Percentiles rank a stretch among this genome's conserved stretches.
Evolutionary conservation across 2,797 vertebrate species (phyloP).

Genomic region (Sebastes iracundus): DNA sequence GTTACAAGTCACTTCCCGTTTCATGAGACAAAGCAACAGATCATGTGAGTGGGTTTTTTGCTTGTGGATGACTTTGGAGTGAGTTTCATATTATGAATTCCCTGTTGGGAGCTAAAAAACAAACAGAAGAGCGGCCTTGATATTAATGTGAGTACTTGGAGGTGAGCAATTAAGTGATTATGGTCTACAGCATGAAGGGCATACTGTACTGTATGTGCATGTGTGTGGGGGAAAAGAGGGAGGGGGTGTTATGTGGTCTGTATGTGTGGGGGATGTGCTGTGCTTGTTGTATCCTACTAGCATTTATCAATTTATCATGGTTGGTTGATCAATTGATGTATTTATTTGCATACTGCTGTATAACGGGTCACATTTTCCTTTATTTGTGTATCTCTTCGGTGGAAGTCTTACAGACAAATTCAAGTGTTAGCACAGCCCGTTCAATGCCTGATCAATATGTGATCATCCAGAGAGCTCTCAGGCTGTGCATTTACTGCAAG

Average conservation of each 20-base stretch:
- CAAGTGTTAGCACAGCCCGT: slow-evolving; percentile 2
- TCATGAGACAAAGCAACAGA: slow-evolving; percentile 73
- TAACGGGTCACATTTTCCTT: not conserved
- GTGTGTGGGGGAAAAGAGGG: not conserved
- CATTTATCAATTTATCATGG: slow-evolving; percentile 16
- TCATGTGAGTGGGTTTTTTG: slow-evolving; percentile 56
- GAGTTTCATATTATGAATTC: slow-evolving; percentile 12
- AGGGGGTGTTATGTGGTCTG: not conserved
- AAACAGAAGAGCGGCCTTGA: not conserved
- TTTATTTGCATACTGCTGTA: slow-evolving; percentile 25
- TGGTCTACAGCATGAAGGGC: not conserved
- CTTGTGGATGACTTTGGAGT: slow-evolving; percentile 2
- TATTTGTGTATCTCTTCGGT: slow-evolving; percentile 25
- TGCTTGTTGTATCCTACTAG: slow-evolving; percentile 9
- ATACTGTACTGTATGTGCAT: slow-evolving; percentile 12
- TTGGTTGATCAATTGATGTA: slow-evolving; percentile 16
- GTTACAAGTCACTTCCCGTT: slow-evolving; percentile 75
- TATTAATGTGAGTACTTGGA: slow-evolving; percentile 38
- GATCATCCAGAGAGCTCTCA: slow-evolving; percentile 54
- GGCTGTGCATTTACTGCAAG: slow-evolving; percentile 6
- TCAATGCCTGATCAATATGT: slow-evolving; percentile 60
- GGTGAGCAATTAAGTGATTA: slow-evolving; percentile 30
- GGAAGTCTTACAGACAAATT: not conserved
- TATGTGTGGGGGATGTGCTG: slow-evolving; percentile 29
- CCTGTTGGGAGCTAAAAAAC: not conserved